Percentiles rank a stretch among this genome's conserved stretches.
Evolutionary conservation across 2,113 vertebrate genomes (phyloP).

Genomic region (Triplophysa rosa): DNA sequence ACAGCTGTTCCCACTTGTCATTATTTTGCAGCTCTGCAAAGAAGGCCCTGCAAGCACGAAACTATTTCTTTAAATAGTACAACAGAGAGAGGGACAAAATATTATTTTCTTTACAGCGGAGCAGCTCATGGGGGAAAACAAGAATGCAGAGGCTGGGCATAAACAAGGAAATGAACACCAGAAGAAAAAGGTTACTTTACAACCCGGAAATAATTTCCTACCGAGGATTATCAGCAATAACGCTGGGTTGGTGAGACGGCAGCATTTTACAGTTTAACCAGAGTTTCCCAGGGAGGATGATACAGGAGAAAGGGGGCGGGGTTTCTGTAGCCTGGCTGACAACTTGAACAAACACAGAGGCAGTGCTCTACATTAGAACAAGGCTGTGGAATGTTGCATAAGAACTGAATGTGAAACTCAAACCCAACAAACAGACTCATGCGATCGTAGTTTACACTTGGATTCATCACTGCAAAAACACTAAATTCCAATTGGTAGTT

Average conservation of each 20-base stretch:
- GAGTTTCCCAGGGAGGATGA: slow-evolving; percentile 54
- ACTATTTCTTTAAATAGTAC: neutral
- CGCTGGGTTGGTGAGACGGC: slow-evolving; percentile 58
- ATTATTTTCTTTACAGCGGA: neutral
- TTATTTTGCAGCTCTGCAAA: neutral
- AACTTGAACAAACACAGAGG: slow-evolving; percentile 54
- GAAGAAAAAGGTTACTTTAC: slow-evolving; percentile 44
- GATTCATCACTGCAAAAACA: neutral
- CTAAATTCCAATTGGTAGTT: neutral
- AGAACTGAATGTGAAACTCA: neutral
- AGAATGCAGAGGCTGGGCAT: slow-evolving; percentile 15
- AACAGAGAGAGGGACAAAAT: slow-evolving; percentile 16
- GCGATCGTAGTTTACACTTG: neutral
- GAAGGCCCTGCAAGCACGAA: neutral
- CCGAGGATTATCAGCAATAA: slow-evolving; percentile 69
- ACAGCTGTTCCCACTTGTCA: too few relatives aligned
- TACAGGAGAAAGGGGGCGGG: slow-evolving; percentile 28
- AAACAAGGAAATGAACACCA: neutral
- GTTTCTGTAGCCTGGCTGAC: slow-evolving; percentile 45
- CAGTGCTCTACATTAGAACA: slow-evolving; percentile 39
- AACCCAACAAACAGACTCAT: neutral
- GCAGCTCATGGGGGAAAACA: neutral
- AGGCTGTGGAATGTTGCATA: slow-evolving; percentile 48
- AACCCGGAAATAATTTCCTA: slow-evolving; percentile 77
- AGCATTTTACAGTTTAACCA: slow-evolving; percentile 71